Base-by-base conservation (phyloP, 2,113 vertebrate genomes). In the Dicaeum eximium region DNA sequence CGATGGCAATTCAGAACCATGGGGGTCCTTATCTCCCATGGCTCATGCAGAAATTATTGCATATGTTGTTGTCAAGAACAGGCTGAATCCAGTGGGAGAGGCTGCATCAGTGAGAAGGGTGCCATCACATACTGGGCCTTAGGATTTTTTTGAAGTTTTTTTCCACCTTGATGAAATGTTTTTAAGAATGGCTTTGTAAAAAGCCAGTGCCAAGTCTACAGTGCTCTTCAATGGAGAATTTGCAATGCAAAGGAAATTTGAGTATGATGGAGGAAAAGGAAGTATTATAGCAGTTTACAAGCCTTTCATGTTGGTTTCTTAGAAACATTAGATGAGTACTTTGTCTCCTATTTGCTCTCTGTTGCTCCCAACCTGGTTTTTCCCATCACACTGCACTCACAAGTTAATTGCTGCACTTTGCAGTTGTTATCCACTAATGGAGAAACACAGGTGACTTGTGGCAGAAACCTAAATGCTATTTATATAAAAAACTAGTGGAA, bases 11-110 rank as follows among this genome's bases (percentile, higher is more conserved):
- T 90, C 70, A 33, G 77, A 89, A 9, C 94, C 31, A 4, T 21
- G 6, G 96, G 95, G 77, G 82, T 91, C 69, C 93, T 96, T 96
- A 97, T 96, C 94, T 96, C 64, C 80, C 48, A 24, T 20, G 45
- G 74, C 95, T 95, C 78, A 50, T 47, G 74, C 78, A 85, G 86
- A 57, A 96, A 80, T 77, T 50, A 37, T 7, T 93, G 79, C 72
- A 11, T 10, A 3, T 2, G 6, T 45, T 14, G 14, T 47, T 2
- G 0, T n/a, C 47, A 23, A 33, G 62, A 93, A 33, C 25, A 78
- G 66, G 35, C 73, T 24, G 4, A 87, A 85, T 44, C 58, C 70
- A 42, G 10, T 10, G 44, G 28, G 60, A 79, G 75, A 69, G 35
- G 14, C 86, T 25, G 56, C 64, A 10, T 30, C 62, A 25, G 9